Base-by-base conservation (phyloP, 2,888 invertebrate species). In the Anticlea derivata region DNA sequence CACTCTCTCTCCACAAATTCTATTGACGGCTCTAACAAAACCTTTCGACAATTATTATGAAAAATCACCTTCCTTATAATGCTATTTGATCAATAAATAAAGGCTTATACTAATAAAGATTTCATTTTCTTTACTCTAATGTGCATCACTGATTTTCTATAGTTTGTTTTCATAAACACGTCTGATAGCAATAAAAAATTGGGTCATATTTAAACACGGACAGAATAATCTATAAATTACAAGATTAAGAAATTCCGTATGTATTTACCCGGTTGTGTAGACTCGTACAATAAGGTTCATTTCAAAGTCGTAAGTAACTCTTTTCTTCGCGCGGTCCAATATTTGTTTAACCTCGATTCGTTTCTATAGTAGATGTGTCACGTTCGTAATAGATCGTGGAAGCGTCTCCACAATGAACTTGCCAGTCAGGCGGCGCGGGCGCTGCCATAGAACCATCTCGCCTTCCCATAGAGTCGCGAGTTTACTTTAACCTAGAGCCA, bases 371-470 rank as follows among this genome's bases (percentile, higher is more conserved):
- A 72, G 73, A 75, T 75, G 70, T 78, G 79, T 79, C 75, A 79
- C 75, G 78, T 75, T 74, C 61, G 66, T 71, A 69, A 70, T 73
- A 73, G 65, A 68, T 73, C 66, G 68, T 73, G 68, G 71, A 73
- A 75, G 74, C 68, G 77, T 74, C 68, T 70, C 67, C 68, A 86
- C 83, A 86, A 84, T 82, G 77, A 81, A 79, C 75, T 81, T 79
- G 84, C 82, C 77, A 80, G 86, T 83, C 81, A 81, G 80, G 52
- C 63, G 61, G 53, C 60, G 49, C 44, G 51, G 60, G 46, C 39
- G 44, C 48, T 29, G 43, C 33, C 34, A 35, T 35, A 33, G 27
- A 17, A 22, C 37, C 12, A 11, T 40, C 49, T 46, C 40, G 34
- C 46, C 50, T 54, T 55, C 45, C 45, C 50, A 54, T 54, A 53